Conservation (phyloP, 2,797 vertebrate genomes). For the Thamnophis elegans region DNA sequence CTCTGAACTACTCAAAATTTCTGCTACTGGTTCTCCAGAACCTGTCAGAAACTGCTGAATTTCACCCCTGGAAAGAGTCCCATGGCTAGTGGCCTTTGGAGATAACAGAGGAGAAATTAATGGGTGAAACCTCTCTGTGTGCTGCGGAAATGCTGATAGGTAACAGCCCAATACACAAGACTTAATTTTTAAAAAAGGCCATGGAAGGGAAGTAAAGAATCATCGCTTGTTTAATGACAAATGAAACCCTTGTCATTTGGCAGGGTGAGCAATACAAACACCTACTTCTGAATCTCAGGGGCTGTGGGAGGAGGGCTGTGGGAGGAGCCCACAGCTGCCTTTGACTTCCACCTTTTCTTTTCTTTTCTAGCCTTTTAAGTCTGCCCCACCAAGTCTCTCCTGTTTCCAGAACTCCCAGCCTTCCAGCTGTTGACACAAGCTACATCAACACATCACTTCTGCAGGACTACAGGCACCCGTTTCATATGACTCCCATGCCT, state of each 20-base stretch:
- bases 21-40: too few relatives aligned
- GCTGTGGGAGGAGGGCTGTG: neutral
- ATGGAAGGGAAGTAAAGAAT: neutral
- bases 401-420: slow-evolving; percentile 90
- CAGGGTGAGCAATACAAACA: neutral
- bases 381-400: slow-evolving; percentile 94
- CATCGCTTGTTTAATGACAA: neutral
- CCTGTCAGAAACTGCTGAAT: too few relatives aligned
- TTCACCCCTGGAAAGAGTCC: too few relatives aligned
- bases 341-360: neutral
- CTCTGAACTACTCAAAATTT: too few relatives aligned
- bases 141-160: neutral
- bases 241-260: neutral
- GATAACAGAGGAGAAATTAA: neutral
- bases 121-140: neutral
- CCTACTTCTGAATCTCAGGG: neutral
- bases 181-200: too few relatives aligned
- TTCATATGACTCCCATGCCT: slow-evolving; percentile 87
- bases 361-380: slow-evolving; percentile 78
- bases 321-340: neutral
- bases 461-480: slow-evolving; percentile 96
- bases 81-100: neutral
- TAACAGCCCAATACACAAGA: neutral
- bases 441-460: slow-evolving; percentile 95
- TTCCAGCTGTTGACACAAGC: slow-evolving; percentile 89